Base-by-base conservation (phyloP, 2,888 invertebrate species). In the Lottia scabra region DNA sequence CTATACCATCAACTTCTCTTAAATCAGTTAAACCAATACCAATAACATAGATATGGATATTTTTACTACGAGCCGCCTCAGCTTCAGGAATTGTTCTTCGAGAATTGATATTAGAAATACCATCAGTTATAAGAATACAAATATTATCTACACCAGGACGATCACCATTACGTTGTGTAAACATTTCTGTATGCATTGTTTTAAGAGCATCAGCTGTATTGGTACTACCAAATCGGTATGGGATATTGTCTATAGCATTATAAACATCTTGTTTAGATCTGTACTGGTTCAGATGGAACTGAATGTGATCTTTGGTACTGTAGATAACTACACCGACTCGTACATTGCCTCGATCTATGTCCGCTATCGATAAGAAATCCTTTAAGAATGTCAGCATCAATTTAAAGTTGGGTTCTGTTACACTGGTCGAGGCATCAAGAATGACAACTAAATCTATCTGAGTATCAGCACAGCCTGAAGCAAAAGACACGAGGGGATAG, bases 51-150 rank as follows among this genome's bases (percentile, higher is more conserved):
- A 82, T 77, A 43, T 78, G 79, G 63, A 84, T 81, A 27, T 76
- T 77, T n/a, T 71, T 72, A 44, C 63, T 75, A 30, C 79, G 68
- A 15, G 81, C 80, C 30, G 67, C 67, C 64, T 78, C 76, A 19
- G 84, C 87, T 71, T 85, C 84, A 10, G 84, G 83, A 26, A 84
- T 75, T 0, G 85, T 85, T 63, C 81, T 67, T n/a, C 80, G 72
- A 5, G 83, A 72, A 72, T 87, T 85, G 62, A 87, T 85, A 72
- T 86, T 87, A 15, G 87, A 87, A 6, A 86, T 79, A 70, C 87
- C 87, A 68, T 87, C 86, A 43, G 86, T 84, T 43, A 87, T 71
- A 10, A 87, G 75, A 27, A 87, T 77, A 62, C 77, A 80, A 38
- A 86, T 73, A 74, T 87, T 85, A 12, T 73, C 79, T 6, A 83